Conservation (phyloP, 2,888 invertebrate genomes). For the Stenodema calcarata region DNA sequence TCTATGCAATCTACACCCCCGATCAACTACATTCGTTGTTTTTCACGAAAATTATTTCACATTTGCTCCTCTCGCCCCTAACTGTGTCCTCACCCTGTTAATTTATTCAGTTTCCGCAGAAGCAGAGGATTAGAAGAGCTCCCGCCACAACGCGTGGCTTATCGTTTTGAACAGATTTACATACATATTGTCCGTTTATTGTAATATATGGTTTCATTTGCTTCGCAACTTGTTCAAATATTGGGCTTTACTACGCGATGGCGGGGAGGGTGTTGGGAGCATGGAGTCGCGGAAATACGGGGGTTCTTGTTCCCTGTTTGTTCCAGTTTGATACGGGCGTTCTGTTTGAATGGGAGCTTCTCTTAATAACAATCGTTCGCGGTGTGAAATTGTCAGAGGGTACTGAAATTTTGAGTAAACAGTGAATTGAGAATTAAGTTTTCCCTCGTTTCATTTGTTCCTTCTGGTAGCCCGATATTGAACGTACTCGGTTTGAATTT, state of each 20-base stretch:
- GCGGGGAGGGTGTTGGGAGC: background rate
- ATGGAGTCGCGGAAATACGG: background rate
- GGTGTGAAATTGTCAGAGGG: background rate
- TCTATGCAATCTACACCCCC: too few relatives aligned
- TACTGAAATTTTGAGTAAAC: background rate
- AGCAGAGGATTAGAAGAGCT: constrained; percentile 23
- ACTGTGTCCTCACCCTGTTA: background rate
- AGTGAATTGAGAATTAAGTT: background rate
- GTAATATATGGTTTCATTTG: constrained; percentile 43
- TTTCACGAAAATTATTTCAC: background rate
- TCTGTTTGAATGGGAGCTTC: background rate
- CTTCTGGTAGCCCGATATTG: background rate
- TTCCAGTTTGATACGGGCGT: background rate
- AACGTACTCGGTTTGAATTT: background rate
- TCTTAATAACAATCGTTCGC: background rate
- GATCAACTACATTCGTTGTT: background rate
- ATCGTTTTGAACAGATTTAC: constrained; percentile 35
- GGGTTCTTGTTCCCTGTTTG: background rate
- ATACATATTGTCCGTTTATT: constrained; percentile 40
- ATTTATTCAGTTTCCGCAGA: constrained; percentile 25
- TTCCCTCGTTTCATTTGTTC: background rate
- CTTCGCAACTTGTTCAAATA: constrained; percentile 33
- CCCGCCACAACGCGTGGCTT: constrained; percentile 27
- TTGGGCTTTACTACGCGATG: constrained; percentile 10
- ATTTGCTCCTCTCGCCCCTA: background rate